Evolutionary conservation across 2,888 invertebrate genomes (phyloP).

Genomic region (Entomobrya multifasciata): DNA sequence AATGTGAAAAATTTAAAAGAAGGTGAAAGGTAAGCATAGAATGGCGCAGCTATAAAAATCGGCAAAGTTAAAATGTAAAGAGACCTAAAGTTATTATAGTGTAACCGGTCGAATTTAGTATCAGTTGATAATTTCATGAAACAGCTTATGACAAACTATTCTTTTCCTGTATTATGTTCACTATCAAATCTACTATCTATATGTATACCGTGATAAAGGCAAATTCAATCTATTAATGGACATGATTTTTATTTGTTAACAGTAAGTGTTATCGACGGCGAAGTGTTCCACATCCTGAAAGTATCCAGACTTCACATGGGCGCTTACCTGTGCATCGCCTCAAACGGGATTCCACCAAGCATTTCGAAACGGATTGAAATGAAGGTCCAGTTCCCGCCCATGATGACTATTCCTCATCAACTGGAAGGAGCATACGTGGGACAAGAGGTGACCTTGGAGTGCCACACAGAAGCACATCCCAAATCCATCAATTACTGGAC

Average conservation of each 20-base stretch:
- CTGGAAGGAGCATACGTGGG: constrained; percentile 92
- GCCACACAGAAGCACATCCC: constrained; percentile 95
- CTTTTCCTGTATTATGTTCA: too few relatives aligned
- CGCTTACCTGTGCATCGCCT: constrained; percentile 94
- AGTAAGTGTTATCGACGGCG: constrained; percentile 95
- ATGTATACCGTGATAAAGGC: too few relatives aligned
- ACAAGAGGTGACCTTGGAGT: constrained; percentile 93
- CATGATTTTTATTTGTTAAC: too few relatives aligned
- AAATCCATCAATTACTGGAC: constrained; percentile 92
- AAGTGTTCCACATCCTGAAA: constrained; percentile 91
- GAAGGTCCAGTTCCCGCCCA: constrained; percentile 87
- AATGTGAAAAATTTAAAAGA: neutral
- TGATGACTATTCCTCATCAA: constrained; percentile 96
- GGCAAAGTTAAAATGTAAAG: too few relatives aligned
- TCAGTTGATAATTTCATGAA: too few relatives aligned
- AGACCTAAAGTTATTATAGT: too few relatives aligned
- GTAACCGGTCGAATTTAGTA: too few relatives aligned
- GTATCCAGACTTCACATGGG: constrained; percentile 96
- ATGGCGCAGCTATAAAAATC: neutral
- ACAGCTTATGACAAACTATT: too few relatives aligned
- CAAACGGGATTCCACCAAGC: constrained; percentile 95
- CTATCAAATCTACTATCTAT: too few relatives aligned
- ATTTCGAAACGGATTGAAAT: constrained; percentile 85
- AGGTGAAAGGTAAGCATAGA: neutral
- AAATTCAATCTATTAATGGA: too few relatives aligned